Evolutionary conservation across 2,888 invertebrate genomes (phyloP).

Genomic region (Oxycera nigricornis): DNA sequence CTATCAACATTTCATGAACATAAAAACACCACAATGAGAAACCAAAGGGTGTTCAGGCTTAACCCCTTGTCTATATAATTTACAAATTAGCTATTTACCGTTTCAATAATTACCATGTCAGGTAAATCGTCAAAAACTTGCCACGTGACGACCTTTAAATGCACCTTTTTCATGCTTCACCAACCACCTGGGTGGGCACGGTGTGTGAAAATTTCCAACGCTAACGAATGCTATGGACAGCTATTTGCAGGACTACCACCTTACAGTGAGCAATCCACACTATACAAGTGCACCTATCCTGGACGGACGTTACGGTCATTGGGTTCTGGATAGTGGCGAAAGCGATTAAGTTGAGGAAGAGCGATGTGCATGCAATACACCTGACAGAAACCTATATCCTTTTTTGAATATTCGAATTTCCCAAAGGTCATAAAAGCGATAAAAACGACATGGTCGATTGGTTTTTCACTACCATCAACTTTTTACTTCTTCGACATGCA

Average conservation of each 20-base stretch:
- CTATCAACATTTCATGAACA: not conserved
- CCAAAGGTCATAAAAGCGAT: slow-evolving; percentile 25
- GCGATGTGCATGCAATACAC: slow-evolving; percentile 16
- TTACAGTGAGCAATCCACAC: too few species aligned
- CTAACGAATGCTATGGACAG: slow-evolving; percentile 32
- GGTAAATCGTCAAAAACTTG: slow-evolving; percentile 48
- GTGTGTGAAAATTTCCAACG: slow-evolving; percentile 44
- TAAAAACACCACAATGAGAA: not conserved
- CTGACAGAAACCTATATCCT: slow-evolving; percentile 29
- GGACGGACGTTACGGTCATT: slow-evolving; percentile 11
- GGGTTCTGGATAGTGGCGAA: not conserved
- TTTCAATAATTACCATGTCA: slow-evolving; percentile 46
- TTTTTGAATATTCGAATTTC: slow-evolving; percentile 8
- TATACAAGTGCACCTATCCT: too few species aligned
- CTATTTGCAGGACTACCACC: slow-evolving; percentile 4
- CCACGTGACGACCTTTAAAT: slow-evolving; percentile 52
- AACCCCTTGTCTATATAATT: slow-evolving; percentile 46
- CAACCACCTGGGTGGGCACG: slow-evolving; percentile 36
- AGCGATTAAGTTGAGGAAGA: slow-evolving; percentile 17
- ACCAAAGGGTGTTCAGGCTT: slow-evolving; percentile 41
- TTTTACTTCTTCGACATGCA: not conserved
- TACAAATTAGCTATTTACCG: slow-evolving; percentile 47
- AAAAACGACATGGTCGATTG: slow-evolving; percentile 22
- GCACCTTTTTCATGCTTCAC: slow-evolving; percentile 54
- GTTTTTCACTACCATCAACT: not conserved